Conservation (phyloP, 2,113 vertebrate genomes). For the Porphyrio hochstetteri region DNA sequence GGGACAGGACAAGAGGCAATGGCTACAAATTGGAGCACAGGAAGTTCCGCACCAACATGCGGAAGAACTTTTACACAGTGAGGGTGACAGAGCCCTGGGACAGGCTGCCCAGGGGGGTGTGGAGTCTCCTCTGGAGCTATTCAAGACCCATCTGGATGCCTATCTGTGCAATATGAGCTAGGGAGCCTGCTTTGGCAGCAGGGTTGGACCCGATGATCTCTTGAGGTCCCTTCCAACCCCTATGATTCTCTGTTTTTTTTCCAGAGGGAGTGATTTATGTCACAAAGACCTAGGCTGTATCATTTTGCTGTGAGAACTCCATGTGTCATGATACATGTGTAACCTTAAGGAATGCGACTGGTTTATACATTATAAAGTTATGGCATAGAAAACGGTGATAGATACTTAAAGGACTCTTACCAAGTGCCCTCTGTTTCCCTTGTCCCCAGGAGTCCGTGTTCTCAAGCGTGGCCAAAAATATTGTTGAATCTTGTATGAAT, state of each 20-base stretch:
- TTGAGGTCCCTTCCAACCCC: too few relatives aligned
- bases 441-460: constrained; percentile 89
- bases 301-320: not conserved
- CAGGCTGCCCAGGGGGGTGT: too few relatives aligned
- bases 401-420: not conserved
- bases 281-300: not conserved
- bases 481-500: constrained; percentile 95
- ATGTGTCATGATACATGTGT: not conserved
- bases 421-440: not conserved
- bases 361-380: not conserved
- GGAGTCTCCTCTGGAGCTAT: too few relatives aligned
- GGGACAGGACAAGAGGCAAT: too few relatives aligned
- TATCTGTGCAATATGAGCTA: too few relatives aligned
- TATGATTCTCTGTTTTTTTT: not conserved
- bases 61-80: too few relatives aligned
- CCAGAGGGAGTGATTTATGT: not conserved
- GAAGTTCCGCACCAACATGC: too few relatives aligned
- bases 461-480: constrained; percentile 88
- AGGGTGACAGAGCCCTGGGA: too few relatives aligned
- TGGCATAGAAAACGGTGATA: not conserved
- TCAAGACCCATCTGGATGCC: too few relatives aligned
- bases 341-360: not conserved
- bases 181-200: too few relatives aligned
- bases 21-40: too few relatives aligned
- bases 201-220: too few relatives aligned